Conservation (phyloP, 1,140 invertebrate species). For the Drosophila navojoa region DNA sequence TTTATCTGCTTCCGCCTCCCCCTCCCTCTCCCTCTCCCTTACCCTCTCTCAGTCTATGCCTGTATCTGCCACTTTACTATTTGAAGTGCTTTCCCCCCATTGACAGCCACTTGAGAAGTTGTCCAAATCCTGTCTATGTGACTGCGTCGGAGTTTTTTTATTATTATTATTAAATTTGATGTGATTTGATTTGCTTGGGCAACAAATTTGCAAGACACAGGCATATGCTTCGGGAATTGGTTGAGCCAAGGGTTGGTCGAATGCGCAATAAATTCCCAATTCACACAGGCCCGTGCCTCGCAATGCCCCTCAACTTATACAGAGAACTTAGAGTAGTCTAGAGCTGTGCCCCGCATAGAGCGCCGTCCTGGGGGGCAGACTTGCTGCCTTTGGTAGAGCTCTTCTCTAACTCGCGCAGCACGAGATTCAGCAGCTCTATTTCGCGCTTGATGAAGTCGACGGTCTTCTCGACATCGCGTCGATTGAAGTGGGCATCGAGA, state of each 20-base stretch:
- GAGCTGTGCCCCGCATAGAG: neutral
- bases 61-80: neutral
- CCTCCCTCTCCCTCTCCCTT: too few relatives aligned
- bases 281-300: neutral
- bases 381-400: constrained; percentile 10
- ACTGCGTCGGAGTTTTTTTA: constrained; percentile 31
- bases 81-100: constrained; percentile 42
- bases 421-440: constrained; percentile 27
- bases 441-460: constrained; percentile 54
- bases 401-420: constrained; percentile 45
- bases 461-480: constrained; percentile 41
- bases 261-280: neutral
- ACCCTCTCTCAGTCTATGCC: neutral
- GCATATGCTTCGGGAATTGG: constrained; percentile 43
- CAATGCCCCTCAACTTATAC: constrained; percentile 2
- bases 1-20: constrained; percentile 40
- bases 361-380: constrained; percentile 8
- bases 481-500: constrained; percentile 24
- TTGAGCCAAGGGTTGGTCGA: constrained; percentile 32
- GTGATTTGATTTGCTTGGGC: constrained; percentile 65
- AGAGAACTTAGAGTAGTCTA: constrained; percentile 6
- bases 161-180: constrained; percentile 44
- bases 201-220: constrained; percentile 39
- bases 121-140: constrained; percentile 31
- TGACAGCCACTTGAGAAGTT: constrained; percentile 63